Conservation (phyloP, 2,888 invertebrate genomes). For the Tinea semifulvella region DNA sequence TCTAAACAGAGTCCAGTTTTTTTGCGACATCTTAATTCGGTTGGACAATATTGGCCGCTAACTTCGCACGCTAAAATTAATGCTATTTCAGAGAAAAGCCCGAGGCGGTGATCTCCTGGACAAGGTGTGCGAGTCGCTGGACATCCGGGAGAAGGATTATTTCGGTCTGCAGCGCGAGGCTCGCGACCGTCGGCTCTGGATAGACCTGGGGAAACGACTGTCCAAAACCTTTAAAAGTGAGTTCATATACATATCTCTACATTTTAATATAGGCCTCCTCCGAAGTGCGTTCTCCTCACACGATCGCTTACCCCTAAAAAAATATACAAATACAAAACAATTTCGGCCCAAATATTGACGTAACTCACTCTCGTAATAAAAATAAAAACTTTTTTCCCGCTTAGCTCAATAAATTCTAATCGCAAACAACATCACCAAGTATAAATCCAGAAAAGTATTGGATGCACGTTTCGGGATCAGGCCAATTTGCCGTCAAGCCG, state of each 20-base stretch:
- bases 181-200: conserved; percentile 85
- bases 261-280: too few species aligned
- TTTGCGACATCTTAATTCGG: neutral
- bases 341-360: too few species aligned
- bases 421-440: too few species aligned
- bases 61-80: neutral
- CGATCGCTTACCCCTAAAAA: too few species aligned
- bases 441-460: too few species aligned
- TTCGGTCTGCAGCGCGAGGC: conserved; percentile 90
- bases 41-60: neutral
- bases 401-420: too few species aligned
- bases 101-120: conserved; percentile 88
- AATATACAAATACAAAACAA: too few species aligned
- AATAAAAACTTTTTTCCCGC: too few species aligned
- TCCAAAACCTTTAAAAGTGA: conserved; percentile 89
- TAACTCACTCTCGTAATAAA: too few species aligned
- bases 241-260: too few species aligned
- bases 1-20: neutral
- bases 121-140: conserved; percentile 86
- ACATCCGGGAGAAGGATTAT: conserved; percentile 91
- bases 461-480: neutral
- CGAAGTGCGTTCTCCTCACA: too few species aligned
- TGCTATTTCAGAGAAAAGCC: conserved; percentile 80
- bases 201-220: conserved; percentile 88
- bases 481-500: neutral